Evolutionary conservation across 2,797 vertebrate species (phyloP).

Genomic region (Synanceia verrucosa): DNA sequence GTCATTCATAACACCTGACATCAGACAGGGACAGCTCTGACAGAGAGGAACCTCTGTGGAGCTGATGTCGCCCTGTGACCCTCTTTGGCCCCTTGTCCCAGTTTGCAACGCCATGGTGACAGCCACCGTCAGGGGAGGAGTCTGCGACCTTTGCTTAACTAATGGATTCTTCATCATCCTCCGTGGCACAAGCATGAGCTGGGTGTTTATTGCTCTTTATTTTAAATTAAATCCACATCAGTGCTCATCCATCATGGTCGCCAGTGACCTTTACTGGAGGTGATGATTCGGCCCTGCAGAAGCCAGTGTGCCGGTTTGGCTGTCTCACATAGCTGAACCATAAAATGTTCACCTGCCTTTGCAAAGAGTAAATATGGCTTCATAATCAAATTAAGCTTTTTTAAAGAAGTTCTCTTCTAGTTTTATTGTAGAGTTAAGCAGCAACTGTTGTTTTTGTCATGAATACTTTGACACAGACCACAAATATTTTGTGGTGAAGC

Average conservation of each 20-base stretch:
- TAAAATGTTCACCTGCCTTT: conserved; percentile 11
- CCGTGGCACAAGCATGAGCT: conserved; percentile 62
- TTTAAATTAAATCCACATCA: conserved; percentile 83
- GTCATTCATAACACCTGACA: conserved; percentile 34
- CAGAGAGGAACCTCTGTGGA: conserved; percentile 40
- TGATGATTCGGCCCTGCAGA: conserved; percentile 76
- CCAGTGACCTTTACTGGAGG: conserved; percentile 82
- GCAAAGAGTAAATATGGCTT: neutral
- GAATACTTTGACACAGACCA: too few species aligned
- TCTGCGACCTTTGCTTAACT: conserved; percentile 88
- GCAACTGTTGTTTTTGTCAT: too few species aligned
- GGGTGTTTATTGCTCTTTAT: conserved; percentile 82
- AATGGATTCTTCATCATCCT: conserved; percentile 83
- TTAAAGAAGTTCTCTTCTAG: neutral
- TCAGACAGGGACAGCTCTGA: conserved; percentile 60
- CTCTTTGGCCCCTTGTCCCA: conserved; percentile 68
- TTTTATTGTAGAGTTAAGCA: neutral
- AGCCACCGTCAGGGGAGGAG: conserved; percentile 80
- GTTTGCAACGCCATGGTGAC: conserved; percentile 69
- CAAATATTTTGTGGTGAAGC: too few species aligned
- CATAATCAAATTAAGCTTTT: neutral
- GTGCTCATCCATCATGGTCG: conserved; percentile 81
- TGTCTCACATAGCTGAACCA: neutral
- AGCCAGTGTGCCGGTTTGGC: conserved; percentile 31
- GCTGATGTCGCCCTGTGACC: conserved; percentile 68